A percentile compares a stretch with the other conserved stretches of the same genome.
Conservation (phyloP, 2,113 vertebrate genomes). For the Blennius ocellaris region DNA sequence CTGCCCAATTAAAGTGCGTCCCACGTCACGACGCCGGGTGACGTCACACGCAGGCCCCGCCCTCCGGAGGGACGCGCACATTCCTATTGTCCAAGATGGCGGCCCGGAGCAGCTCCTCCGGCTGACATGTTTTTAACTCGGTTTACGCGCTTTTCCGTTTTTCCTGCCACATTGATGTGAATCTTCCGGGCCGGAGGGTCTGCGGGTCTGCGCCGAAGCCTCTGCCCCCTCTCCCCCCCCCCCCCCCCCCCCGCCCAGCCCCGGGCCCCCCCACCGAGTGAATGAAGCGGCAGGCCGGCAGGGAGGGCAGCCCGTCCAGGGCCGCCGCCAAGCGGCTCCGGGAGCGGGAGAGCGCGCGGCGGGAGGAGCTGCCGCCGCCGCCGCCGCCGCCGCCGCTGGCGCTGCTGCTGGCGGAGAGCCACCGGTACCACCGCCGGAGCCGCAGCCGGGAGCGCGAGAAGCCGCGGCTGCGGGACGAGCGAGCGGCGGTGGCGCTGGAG, state of each 20-base stretch:
- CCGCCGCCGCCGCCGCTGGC: conserved; percentile 79
- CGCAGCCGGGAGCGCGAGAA: conserved; percentile 87
- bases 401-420: conserved; percentile 78
- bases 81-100: conserved; percentile 99
- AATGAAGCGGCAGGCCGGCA: conserved; percentile 94
- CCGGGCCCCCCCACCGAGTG: conserved; percentile 57
- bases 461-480: conserved; percentile 82
- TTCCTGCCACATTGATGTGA: background rate
- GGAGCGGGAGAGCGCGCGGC: conserved; percentile 82
- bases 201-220: conserved; percentile 8
- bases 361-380: conserved; percentile 78
- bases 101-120: conserved; percentile 79
- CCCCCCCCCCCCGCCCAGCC: conserved; percentile 15
- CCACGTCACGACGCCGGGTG: conserved; percentile 45
- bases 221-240: conserved; percentile 14
- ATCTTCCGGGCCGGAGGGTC: background rate
- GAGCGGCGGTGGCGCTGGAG: conserved; percentile 77
- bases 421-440: conserved; percentile 84
- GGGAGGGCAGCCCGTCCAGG: conserved; percentile 88
- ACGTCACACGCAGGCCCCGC: conserved; percentile 61
- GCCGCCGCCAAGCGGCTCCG: conserved; percentile 85
- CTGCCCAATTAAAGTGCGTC: background rate
- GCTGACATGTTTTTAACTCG: conserved; percentile 76
- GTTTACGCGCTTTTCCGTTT: conserved; percentile 40
- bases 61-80: conserved; percentile 75